A percentile compares a stretch with the other conserved stretches of the same genome.
Conservation (phyloP, 2,113 vertebrate species). For the Syngnathus typhle region DNA sequence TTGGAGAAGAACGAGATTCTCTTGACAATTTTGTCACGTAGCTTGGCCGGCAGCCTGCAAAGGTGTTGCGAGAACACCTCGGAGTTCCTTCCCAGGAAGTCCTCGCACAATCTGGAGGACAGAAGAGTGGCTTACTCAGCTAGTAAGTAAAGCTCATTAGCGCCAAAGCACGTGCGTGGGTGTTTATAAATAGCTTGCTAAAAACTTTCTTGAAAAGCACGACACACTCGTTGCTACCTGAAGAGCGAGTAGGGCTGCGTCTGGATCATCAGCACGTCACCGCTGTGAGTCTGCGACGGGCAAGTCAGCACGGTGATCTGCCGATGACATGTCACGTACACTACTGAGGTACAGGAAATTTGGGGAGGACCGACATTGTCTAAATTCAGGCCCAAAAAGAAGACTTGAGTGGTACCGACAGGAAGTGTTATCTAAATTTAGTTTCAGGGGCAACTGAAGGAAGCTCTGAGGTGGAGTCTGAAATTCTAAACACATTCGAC, state of each 20-base stretch:
- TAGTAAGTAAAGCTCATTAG: constrained; percentile 27
- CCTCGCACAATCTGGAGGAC: constrained; percentile 77
- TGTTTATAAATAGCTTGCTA: not conserved
- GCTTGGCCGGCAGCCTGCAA: constrained; percentile 74
- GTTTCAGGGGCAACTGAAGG: not conserved
- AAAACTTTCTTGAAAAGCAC: not conserved
- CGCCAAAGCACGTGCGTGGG: not conserved
- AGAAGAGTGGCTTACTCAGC: not conserved
- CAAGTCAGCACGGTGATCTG: constrained; percentile 58
- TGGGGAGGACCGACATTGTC: no score
- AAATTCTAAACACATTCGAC: not conserved
- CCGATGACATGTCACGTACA: not conserved
- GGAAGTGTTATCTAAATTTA: not conserved
- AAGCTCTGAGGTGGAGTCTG: not conserved
- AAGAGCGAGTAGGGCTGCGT: constrained; percentile 85
- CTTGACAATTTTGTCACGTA: constrained; percentile 74
- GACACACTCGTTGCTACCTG: constrained; percentile 68
- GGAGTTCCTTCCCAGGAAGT: constrained; percentile 79
- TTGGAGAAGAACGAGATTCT: constrained; percentile 81
- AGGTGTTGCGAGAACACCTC: constrained; percentile 69
- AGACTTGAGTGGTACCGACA: not conserved
- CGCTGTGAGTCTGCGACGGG: constrained; percentile 71
- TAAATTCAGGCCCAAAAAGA: no score
- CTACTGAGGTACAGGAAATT: not conserved
- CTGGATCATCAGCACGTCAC: constrained; percentile 88